Conservation (phyloP, 2,888 invertebrate genomes). For the Crematogaster levior region DNA sequence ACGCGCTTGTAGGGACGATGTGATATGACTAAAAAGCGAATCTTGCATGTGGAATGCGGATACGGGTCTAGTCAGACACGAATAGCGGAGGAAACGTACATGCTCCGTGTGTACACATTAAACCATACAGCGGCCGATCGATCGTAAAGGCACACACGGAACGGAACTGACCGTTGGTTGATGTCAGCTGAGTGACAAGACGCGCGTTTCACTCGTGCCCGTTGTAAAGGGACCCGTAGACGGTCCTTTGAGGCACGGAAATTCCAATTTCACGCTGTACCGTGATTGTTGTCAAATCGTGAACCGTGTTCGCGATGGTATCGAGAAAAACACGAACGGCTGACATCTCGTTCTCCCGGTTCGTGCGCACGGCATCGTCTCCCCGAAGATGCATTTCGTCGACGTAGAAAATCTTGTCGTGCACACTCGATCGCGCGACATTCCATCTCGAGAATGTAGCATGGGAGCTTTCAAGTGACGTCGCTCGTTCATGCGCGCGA, state of each 20-base stretch:
- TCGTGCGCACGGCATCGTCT: background rate
- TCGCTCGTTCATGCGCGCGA: background rate
- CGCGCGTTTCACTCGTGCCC: conserved; percentile 51
- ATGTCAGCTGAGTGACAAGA: conserved; percentile 69
- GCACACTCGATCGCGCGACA: background rate
- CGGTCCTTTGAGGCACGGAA: conserved; percentile 61
- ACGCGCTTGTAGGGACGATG: conserved; percentile 1
- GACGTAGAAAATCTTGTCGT: conserved; percentile 2
- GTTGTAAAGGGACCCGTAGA: conserved; percentile 49
- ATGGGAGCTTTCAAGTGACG: background rate
- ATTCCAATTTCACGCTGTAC: conserved; percentile 70
- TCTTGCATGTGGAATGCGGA: conserved; percentile 32
- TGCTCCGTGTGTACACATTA: conserved; percentile 45
- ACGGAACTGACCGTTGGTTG: conserved; percentile 48
- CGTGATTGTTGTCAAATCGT: conserved; percentile 37
- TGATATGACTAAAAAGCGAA: conserved; percentile 35
- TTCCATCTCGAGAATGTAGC: background rate
- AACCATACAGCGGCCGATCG: conserved; percentile 54
- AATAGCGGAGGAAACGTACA: conserved; percentile 34
- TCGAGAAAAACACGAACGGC: background rate
- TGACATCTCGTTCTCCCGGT: background rate
- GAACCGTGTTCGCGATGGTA: background rate
- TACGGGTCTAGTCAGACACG: conserved; percentile 9
- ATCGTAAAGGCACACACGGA: conserved; percentile 39
- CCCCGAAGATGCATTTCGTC: background rate